phyloP scores from a whole-genome alignment of 2,113 vertebrate genomes.

The Oophaga pumilio region DNA sequence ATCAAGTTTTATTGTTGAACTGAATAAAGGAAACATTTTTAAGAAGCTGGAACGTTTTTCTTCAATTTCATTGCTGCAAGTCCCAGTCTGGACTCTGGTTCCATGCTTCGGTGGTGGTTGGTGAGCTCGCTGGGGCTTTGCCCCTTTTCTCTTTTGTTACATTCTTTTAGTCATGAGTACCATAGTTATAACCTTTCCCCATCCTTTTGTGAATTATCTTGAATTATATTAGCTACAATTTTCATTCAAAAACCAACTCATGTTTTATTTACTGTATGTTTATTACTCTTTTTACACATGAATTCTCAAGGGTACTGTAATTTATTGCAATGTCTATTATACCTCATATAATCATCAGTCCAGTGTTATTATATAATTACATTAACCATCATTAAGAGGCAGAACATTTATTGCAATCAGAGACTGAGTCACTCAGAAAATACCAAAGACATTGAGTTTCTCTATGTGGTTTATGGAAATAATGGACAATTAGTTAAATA shows the following conservation, averaged over 20 bases:
- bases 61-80: too few relatives aligned
- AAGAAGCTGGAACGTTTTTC: too few relatives aligned
- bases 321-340: background rate
- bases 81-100: too few relatives aligned
- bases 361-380: background rate
- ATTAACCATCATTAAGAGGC: background rate
- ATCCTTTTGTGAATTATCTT: too few relatives aligned
- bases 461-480: background rate
- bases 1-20: too few relatives aligned
- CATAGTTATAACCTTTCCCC: too few relatives aligned
- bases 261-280: background rate
- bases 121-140: too few relatives aligned
- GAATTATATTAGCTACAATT: background rate
- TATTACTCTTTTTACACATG: background rate
- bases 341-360: background rate
- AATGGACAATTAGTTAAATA: conserved; percentile 13
- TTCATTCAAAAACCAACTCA: background rate
- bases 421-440: background rate
- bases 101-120: too few relatives aligned
- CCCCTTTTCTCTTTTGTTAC: too few relatives aligned
- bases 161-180: too few relatives aligned
- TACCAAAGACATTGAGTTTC: background rate
- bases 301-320: background rate
- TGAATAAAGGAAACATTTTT: too few relatives aligned
- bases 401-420: conserved; percentile 14